These are phyloP conservation scores for Decapterus maruadsi DNA, from an alignment of 2,797 vertebrate genomes.

Conservation along the genomic window DNA sequence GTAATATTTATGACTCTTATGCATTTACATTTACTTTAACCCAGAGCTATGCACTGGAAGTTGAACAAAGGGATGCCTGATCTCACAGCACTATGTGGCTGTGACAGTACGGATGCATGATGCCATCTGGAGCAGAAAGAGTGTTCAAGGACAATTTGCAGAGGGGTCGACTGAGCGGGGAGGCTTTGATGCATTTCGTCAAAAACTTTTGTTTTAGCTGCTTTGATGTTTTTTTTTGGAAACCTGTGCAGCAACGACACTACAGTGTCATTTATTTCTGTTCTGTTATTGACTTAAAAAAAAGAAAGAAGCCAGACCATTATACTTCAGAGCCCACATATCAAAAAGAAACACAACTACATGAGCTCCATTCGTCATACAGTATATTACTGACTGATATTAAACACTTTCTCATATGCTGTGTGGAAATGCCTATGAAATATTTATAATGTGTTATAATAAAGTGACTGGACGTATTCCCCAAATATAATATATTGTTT, in stretches of 20 bases:
- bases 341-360: conserved; percentile 62
- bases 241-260: conserved; percentile 10
- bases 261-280: neutral
- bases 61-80: conserved; percentile 22
- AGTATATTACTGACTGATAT: conserved; percentile 62
- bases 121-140: conserved; percentile 36
- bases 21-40: conserved; percentile 28
- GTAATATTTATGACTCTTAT: conserved; percentile 42
- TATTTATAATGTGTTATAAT: conserved; percentile 68
- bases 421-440: conserved; percentile 60
- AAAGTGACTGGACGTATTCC: conserved; percentile 49
- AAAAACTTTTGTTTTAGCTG: conserved; percentile 12
- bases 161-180: neutral
- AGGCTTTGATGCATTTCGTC: conserved; percentile 3
- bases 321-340: conserved; percentile 25
- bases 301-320: neutral
- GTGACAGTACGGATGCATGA: neutral
- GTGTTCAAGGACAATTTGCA: conserved; percentile 24
- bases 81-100: conserved; percentile 12
- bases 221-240: neutral
- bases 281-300: conserved; percentile 11
- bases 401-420: conserved; percentile 68
- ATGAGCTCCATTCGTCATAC: conserved; percentile 65
- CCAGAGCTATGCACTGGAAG: conserved; percentile 25
- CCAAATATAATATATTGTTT: conserved; percentile 44